Evolutionary conservation across 2,797 vertebrate genomes (phyloP).

Genomic region (Garrulus glandarius): DNA sequence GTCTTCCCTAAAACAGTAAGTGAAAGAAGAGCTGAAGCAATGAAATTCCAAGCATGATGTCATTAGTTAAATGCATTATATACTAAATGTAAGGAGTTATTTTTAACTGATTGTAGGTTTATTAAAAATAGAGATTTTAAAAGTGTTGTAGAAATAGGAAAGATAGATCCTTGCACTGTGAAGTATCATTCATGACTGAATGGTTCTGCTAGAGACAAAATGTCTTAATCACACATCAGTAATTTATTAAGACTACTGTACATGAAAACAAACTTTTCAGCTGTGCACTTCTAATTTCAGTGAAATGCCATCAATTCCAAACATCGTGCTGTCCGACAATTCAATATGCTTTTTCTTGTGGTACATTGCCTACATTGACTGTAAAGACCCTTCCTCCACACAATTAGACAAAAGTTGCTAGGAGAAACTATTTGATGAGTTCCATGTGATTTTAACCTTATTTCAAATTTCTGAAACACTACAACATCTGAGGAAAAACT

Average conservation of each 20-base stretch:
- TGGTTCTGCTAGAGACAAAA: not conserved
- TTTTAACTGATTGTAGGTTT: conserved; percentile 11
- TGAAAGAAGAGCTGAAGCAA: conserved; percentile 13
- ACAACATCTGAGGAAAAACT: not conserved
- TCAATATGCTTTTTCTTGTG: not conserved
- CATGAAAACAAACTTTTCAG: not conserved
- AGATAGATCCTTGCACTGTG: not conserved
- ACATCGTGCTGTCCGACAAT: not conserved
- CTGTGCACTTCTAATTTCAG: not conserved
- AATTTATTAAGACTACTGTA: not conserved
- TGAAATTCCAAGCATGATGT: not conserved
- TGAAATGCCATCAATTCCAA: not conserved
- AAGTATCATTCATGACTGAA: not conserved
- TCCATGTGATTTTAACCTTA: not conserved
- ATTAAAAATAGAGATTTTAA: not conserved
- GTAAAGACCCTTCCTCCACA: not conserved
- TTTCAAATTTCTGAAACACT: not conserved
- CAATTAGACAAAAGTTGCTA: not conserved
- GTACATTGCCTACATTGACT: not conserved
- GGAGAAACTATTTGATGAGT: not conserved
- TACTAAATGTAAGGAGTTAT: not conserved
- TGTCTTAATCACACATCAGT: not conserved
- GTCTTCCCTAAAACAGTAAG: conserved; percentile 27
- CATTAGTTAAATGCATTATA: not conserved
- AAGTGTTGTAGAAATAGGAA: not conserved